A percentile compares a stretch with the other conserved stretches of the same genome.
Conservation (phyloP, 1,140 invertebrate species). For the Temnothorax curvispinosus region DNA sequence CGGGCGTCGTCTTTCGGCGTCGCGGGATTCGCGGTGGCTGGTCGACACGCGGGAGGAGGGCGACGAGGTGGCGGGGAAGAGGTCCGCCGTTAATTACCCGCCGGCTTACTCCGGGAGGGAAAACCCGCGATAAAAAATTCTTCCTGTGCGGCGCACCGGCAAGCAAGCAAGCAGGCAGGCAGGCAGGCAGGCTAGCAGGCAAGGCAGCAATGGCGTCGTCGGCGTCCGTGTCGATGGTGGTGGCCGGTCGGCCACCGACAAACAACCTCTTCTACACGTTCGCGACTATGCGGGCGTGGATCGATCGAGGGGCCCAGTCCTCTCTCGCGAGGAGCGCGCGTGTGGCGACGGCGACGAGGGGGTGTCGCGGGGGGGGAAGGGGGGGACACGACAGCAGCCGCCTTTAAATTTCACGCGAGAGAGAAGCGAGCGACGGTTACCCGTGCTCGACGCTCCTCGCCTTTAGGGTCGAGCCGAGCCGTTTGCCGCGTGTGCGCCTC, state of each 20-base stretch:
- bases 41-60: too few species aligned
- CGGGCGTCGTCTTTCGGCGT: constrained; percentile 7
- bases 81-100: constrained; percentile 62
- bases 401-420: constrained; percentile 73
- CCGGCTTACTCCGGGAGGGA: constrained; percentile 69
- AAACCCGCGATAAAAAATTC: constrained; percentile 72
- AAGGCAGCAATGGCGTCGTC: constrained; percentile 27
- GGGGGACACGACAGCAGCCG: constrained; percentile 54
- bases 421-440: constrained; percentile 59
- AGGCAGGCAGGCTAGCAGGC: background rate
- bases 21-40: background rate
- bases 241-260: constrained; percentile 65
- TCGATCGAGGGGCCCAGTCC: constrained; percentile 74
- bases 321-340: constrained; percentile 59
- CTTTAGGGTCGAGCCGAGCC: constrained; percentile 31
- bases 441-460: constrained; percentile 11
- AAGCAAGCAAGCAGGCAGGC: background rate
- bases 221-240: constrained; percentile 39
- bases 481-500: background rate
- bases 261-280: constrained; percentile 68
- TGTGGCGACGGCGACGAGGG: constrained; percentile 17
- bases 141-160: background rate
- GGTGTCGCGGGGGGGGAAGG: background rate
- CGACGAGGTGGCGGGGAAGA: background rate
- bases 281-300: constrained; percentile 74